Conservation (phyloP, 92 coral and sea anemone species). For the Paramuricea clavata region DNA sequence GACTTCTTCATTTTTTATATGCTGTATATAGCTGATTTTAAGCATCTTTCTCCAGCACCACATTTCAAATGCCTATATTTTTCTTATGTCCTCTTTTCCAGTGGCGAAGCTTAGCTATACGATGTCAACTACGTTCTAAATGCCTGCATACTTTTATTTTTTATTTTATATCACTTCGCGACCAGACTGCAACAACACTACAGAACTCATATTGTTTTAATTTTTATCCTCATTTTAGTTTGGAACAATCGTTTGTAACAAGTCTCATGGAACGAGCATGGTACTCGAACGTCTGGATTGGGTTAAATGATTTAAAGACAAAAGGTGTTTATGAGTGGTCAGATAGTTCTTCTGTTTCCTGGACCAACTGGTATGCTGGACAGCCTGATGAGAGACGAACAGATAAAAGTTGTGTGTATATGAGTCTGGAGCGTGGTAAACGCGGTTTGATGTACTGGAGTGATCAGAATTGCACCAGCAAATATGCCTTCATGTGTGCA, state of each 20-base stretch:
- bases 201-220: background rate
- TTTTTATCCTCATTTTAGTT: background rate
- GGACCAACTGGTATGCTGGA: constrained; percentile 86
- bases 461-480: constrained; percentile 73
- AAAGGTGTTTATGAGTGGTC: constrained; percentile 52
- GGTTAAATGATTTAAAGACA: constrained; percentile 43
- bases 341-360: constrained; percentile 35
- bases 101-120: too few relatives aligned
- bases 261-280: constrained; percentile 35
- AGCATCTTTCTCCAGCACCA: too few relatives aligned
- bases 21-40: too few relatives aligned
- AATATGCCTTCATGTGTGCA: constrained; percentile 79
- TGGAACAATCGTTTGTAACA: constrained; percentile 7
- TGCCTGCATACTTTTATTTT: too few relatives aligned
- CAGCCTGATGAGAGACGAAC: constrained; percentile 83
- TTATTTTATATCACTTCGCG: too few relatives aligned
- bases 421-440: constrained; percentile 71
- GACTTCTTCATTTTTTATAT: too few relatives aligned
- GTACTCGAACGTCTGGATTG: constrained; percentile 42
- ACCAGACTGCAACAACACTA: too few relatives aligned
- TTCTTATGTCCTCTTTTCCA: too few relatives aligned
- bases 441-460: constrained; percentile 90
- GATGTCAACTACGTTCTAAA: too few relatives aligned
- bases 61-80: too few relatives aligned
- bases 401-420: constrained; percentile 85